Conservation (phyloP, 2,113 vertebrate species). For the Rhea pennata region DNA sequence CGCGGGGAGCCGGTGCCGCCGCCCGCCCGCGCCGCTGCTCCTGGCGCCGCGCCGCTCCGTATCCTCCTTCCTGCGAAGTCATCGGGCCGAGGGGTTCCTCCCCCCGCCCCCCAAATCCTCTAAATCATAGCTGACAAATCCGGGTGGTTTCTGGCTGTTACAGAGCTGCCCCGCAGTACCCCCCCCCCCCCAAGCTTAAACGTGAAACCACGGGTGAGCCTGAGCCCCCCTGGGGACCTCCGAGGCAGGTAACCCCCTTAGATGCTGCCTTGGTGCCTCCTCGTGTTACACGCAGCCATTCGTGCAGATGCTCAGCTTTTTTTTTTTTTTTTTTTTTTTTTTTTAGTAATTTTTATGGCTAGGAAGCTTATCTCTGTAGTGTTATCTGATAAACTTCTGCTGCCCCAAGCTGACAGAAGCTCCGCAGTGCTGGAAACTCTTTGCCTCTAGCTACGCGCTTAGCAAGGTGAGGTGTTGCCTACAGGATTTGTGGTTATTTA, state of each 20-base stretch:
- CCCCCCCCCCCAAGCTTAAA: background rate
- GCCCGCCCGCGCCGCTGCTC: too few relatives aligned
- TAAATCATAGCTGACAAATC: slow-evolving; percentile 5
- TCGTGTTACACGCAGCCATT: slow-evolving; percentile 1
- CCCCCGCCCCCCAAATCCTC: background rate
- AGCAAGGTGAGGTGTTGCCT: slow-evolving; percentile 17
- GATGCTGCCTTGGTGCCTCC: too few relatives aligned
- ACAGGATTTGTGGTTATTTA: background rate
- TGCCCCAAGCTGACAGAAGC: background rate
- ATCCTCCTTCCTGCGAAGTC: slow-evolving; percentile 34
- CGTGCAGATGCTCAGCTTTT: background rate
- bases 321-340: background rate
- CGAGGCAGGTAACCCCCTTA: background rate
- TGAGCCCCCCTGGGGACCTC: background rate
- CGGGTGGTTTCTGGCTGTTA: background rate
- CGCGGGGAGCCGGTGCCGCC: too few relatives aligned
- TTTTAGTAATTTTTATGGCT: slow-evolving; percentile 4
- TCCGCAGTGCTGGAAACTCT: background rate
- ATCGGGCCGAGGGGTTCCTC: background rate
- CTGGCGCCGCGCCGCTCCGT: background rate
- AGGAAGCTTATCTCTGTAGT: background rate
- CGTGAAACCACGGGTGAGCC: background rate
- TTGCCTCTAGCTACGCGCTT: background rate
- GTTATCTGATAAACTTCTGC: background rate
- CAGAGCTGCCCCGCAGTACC: background rate